phyloP scores from a whole-genome alignment of 1,140 invertebrate genomes.

The Venturia canescens region DNA sequence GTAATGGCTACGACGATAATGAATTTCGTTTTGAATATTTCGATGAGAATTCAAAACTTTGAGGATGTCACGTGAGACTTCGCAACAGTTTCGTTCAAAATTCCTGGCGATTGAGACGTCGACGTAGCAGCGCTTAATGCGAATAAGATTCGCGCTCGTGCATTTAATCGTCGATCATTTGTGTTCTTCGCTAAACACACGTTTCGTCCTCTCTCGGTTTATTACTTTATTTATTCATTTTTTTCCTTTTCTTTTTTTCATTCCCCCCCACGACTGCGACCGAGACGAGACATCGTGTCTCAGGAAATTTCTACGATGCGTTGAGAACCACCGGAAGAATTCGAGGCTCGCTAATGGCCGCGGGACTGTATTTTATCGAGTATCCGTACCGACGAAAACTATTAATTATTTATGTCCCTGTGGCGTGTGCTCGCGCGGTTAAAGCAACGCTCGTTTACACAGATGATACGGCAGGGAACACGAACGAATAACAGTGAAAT shows the following conservation, averaged over 20 bases:
- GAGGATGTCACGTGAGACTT: background rate
- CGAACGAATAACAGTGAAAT: background rate
- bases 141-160: background rate
- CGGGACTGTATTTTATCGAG: constrained; percentile 1
- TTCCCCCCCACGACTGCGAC: background rate
- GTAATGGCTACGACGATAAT: no score
- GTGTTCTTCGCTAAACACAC: background rate
- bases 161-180: constrained; percentile 5
- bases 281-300: background rate
- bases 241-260: background rate
- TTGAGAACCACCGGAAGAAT: background rate
- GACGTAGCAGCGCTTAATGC: background rate
- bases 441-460: background rate
- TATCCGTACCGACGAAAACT: background rate
- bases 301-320: background rate
- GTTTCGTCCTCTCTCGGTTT: background rate
- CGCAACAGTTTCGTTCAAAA: background rate
- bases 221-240: background rate
- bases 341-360: background rate
- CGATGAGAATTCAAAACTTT: background rate
- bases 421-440: background rate
- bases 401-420: constrained; percentile 3
- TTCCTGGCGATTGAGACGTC: background rate
- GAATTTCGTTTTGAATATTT: background rate
- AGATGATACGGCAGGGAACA: background rate